These are phyloP conservation scores for Anguilla rostrata DNA, from an alignment of 2,113 vertebrate species.

Conservation along the genomic window DNA sequence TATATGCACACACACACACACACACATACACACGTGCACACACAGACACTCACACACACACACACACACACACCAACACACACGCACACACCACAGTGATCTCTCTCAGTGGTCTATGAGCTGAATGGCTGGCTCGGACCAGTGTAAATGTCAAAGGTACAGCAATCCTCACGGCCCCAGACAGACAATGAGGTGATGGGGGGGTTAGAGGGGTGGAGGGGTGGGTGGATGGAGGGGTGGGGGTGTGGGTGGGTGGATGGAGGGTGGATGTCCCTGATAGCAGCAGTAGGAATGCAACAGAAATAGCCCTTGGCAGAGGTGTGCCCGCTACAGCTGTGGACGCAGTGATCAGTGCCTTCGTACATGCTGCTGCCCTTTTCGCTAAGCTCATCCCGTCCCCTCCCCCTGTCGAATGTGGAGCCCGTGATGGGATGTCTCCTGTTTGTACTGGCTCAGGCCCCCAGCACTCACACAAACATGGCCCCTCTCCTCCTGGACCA, in stretches of 20 bases:
- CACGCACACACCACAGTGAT: neutral
- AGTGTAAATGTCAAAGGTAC: slow-evolving; percentile 35
- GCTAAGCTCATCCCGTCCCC: neutral
- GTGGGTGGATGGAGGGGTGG: neutral
- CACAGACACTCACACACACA: neutral
- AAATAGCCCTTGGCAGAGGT: slow-evolving; percentile 21
- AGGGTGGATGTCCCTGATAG: slow-evolving; percentile 7
- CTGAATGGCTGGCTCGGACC: neutral
- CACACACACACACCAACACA: neutral
- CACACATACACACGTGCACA: neutral
- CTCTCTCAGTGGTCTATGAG: neutral
- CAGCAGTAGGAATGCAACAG: slow-evolving; percentile 4
- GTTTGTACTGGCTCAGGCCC: neutral
- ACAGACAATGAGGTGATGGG: slow-evolving; percentile 9
- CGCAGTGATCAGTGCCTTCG: neutral
- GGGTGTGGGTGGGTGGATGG: neutral
- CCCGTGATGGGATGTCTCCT: neutral
- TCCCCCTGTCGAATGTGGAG: neutral
- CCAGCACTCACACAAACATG: neutral
- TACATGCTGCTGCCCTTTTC: neutral
- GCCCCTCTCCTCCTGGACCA: neutral
- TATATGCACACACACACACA: neutral
- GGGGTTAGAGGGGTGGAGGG: neutral
- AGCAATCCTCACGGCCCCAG: slow-evolving; percentile 4
- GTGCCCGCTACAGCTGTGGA: slow-evolving; percentile 7